A percentile compares a stretch with the other conserved stretches of the same genome.
Evolutionary conservation across 1,140 invertebrate species (phyloP).

Genomic region (Lasioglossum albipes): DNA sequence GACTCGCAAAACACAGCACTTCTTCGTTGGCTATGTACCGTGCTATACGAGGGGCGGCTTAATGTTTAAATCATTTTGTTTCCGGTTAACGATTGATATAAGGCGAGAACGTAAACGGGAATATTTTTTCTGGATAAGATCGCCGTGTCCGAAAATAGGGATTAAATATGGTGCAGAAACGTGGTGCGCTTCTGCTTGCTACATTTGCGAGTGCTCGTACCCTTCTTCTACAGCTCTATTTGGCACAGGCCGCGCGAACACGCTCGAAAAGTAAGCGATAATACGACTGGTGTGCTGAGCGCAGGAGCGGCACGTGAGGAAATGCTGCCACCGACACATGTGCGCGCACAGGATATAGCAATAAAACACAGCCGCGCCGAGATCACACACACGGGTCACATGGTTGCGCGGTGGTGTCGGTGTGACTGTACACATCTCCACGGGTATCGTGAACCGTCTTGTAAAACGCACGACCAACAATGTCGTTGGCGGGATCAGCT

Average conservation of each 20-base stretch:
- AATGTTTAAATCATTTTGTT: too few relatives aligned
- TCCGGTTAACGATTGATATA: too few relatives aligned
- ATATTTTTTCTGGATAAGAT: background rate
- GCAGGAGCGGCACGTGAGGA: constrained; percentile 44
- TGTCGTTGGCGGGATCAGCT: constrained; percentile 39
- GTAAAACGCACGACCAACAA: constrained; percentile 14
- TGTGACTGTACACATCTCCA: background rate
- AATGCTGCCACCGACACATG: constrained; percentile 34
- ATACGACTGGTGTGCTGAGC: constrained; percentile 33
- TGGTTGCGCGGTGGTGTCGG: background rate
- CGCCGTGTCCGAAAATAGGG: background rate
- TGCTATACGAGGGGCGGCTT: too few relatives aligned
- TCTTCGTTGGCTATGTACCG: too few relatives aligned
- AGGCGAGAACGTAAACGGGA: too few relatives aligned
- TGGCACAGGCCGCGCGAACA: constrained; percentile 15
- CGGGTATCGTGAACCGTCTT: background rate
- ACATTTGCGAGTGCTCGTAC: background rate
- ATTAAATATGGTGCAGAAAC: background rate
- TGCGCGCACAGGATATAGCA: constrained; percentile 10
- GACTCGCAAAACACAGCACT: too few relatives aligned
- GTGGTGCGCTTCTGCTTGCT: background rate
- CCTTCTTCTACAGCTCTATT: constrained; percentile 32
- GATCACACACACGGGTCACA: background rate
- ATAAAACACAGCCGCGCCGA: background rate
- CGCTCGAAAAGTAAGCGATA: constrained; percentile 49